phyloP scores from a whole-genome alignment of 2,888 invertebrate species.

The Sipha maydis region DNA sequence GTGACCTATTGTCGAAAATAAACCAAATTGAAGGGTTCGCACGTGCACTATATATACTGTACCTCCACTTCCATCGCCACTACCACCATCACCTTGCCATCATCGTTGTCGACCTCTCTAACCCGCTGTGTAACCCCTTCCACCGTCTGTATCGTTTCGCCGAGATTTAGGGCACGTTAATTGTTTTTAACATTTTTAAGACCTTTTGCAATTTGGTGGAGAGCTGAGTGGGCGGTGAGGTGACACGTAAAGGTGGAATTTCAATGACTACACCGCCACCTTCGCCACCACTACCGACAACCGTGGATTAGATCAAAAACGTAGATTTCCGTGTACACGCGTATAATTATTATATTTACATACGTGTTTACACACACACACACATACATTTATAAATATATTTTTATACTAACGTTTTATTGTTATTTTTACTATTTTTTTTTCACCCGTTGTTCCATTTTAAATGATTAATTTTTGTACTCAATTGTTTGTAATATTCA shows the following conservation, averaged over 20 bases:
- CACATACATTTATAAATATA: no score
- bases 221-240: not conserved
- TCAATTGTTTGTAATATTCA: no score
- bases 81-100: not conserved
- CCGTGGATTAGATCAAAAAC: conserved; percentile 18
- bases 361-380: not conserved
- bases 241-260: conserved; percentile 15
- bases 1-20: conserved; percentile 20
- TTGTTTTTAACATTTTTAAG: conserved; percentile 41
- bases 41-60: not conserved
- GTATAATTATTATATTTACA: not conserved
- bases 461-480: no score
- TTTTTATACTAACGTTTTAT: not conserved
- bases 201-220: not conserved
- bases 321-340: not conserved
- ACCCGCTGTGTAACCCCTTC: not conserved
- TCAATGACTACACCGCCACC: not conserved
- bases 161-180: conserved; percentile 20
- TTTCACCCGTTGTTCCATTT: no score
- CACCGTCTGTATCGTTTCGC: not conserved
- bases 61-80: not conserved
- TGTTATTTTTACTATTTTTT: not conserved
- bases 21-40: conserved; percentile 28
- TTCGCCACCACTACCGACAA: not conserved
- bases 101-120: not conserved